Base-by-base conservation (phyloP, 1,140 invertebrate genomes). In the Ptiloglossa arizonensis region DNA sequence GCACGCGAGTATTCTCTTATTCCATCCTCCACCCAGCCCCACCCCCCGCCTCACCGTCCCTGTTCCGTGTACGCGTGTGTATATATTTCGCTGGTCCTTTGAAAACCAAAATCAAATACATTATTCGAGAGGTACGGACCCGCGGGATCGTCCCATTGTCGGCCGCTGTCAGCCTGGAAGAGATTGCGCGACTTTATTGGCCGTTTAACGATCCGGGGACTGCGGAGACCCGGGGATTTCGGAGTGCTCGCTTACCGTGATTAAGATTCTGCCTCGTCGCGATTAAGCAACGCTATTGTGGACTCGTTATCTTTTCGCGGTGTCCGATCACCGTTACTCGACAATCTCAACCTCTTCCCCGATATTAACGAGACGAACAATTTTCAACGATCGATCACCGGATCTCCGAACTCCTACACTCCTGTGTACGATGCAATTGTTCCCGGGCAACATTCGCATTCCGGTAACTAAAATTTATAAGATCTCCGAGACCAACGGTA, bases 61-160 rank as follows among this genome's bases (percentile, higher is more conserved):
- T 57, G 63, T 48, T 2, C 0, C 8, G 50, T 6, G 35, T 59
- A 44, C 35, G 64, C 52, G 35, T 59, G 64, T 63, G 48, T 69
- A 57, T 56, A 64, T 64, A 52, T 67, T 32, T 57, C 68, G 84
- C 79, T 80, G 77, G 83, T 86, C 86, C 89, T 90, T 90, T 89
- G 85, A 90, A 90, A 91, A 91, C 86, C 89, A 80, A 90, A 91
- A 91, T 91, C 89, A 90, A 91, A 90, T 89, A 91, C 90, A 90
- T 91, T 90, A 89, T 88, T 86, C 46, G 54, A 48, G 44, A 59
- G 85, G 54, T 59, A 80, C 76, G 62, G 67, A 44, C 77, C 67
- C 72, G 66, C 82, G 68, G 79, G 69, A 81, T 73, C 82, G 46
- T 80, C 72, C 76, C 63, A 86, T 86, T 86, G 83, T 86, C 52